Percentiles rank a stretch among this genome's conserved stretches.
Conservation (phyloP, 2,797 vertebrate species). For the Onychomys torridus region DNA sequence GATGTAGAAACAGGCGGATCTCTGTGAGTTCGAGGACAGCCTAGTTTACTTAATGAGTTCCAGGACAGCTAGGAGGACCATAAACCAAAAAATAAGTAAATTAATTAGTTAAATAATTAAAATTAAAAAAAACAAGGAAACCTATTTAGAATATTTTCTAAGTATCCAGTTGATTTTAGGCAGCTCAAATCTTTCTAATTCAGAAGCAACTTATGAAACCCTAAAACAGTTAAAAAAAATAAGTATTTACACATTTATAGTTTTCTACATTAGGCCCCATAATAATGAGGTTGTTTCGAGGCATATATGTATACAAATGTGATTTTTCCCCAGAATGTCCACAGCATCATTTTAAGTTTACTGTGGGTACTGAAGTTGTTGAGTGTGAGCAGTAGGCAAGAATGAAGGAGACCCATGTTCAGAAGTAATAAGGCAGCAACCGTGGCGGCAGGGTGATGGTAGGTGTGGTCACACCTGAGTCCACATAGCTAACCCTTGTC, state of each 20-base stretch:
- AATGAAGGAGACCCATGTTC: conserved; percentile 42
- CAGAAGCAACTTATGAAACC: conserved; percentile 35
- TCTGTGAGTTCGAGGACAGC: neutral
- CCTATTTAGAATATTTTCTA: conserved; percentile 51
- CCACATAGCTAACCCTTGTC: neutral
- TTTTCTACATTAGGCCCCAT: conserved; percentile 32
- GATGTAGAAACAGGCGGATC: neutral
- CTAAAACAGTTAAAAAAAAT: neutral
- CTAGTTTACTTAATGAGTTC: neutral
- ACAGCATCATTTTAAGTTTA: conserved; percentile 63
- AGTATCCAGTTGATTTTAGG: conserved; percentile 55
- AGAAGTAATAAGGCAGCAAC: conserved; percentile 18
- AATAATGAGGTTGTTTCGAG: conserved; percentile 44
- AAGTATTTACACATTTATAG: neutral
- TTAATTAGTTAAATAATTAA: neutral
- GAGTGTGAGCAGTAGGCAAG: conserved; percentile 8
- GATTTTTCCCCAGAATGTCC: neutral
- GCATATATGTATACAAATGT: conserved; percentile 5
- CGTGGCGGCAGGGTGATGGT: neutral
- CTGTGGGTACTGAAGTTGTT: conserved; percentile 22
- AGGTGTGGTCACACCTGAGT: conserved; percentile 9
- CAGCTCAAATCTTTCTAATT: conserved; percentile 36
- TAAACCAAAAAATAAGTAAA: neutral
- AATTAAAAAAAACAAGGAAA: conserved; percentile 22
- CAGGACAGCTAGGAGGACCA: neutral